Conservation (phyloP, 1,140 invertebrate genomes). For the Apolygus lucorum region DNA sequence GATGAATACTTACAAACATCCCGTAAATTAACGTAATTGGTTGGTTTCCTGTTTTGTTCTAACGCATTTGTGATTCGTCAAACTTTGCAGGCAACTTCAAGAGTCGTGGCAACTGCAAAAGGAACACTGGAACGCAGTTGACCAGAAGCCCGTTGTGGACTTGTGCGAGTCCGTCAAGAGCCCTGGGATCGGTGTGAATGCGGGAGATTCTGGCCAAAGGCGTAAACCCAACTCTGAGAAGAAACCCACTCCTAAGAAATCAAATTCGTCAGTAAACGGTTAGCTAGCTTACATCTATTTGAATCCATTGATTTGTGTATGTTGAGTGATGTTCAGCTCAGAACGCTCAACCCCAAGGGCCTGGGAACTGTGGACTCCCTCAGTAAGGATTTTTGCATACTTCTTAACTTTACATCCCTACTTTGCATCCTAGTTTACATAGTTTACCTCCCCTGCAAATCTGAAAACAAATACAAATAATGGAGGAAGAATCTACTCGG, state of each 20-base stretch:
- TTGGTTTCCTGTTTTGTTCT: not conserved
- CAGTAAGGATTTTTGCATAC: too few relatives aligned
- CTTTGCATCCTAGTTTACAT: too few relatives aligned
- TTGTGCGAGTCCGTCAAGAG: constrained; percentile 16
- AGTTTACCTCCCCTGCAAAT: too few relatives aligned
- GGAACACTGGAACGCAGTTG: constrained; percentile 32
- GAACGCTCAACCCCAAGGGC: too few relatives aligned
- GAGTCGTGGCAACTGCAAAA: constrained; percentile 33
- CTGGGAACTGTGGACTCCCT: too few relatives aligned
- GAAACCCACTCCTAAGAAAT: not conserved
- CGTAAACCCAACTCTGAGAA: constrained; percentile 28
- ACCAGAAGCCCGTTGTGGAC: constrained; percentile 23
- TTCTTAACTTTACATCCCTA: too few relatives aligned
- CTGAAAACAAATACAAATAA: too few relatives aligned
- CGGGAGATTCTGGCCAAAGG: constrained; percentile 23
- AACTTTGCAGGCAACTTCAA: constrained; percentile 26
- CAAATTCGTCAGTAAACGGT: not conserved
- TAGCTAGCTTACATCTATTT: too few relatives aligned
- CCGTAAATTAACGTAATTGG: not conserved
- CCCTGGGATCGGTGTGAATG: constrained; percentile 13
- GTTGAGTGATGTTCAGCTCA: too few relatives aligned
- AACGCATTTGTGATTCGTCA: not conserved
- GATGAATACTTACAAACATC: not conserved
- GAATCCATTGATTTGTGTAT: too few relatives aligned
- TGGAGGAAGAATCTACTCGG: too few relatives aligned